Percentiles rank a stretch among this genome's conserved stretches.
phyloP scores from a whole-genome alignment of 2,888 invertebrate genomes.

The Drosophila melanosoma region DNA sequence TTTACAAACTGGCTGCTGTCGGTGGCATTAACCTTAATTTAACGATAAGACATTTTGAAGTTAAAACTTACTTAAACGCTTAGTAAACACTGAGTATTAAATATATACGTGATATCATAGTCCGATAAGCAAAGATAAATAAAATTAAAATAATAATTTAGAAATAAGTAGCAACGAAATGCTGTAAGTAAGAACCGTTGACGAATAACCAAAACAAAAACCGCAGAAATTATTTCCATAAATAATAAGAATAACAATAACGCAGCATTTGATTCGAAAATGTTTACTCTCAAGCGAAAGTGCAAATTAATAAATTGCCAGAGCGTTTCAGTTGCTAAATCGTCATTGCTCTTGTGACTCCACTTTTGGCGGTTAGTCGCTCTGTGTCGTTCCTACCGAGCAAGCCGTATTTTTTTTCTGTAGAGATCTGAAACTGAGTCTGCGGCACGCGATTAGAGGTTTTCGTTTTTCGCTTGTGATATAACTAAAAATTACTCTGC shows the following conservation, averaged over 20 bases:
- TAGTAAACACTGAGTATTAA: constrained; percentile 44
- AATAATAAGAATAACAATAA: constrained; percentile 19
- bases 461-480: constrained; percentile 65
- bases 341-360: constrained; percentile 15
- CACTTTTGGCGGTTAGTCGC: constrained; percentile 41
- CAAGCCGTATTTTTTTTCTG: constrained; percentile 26
- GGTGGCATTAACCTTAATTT: neutral
- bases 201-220: constrained; percentile 1
- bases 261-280: constrained; percentile 3
- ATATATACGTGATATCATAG: constrained; percentile 44
- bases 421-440: constrained; percentile 10
- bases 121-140: constrained; percentile 55
- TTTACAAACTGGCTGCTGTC: neutral
- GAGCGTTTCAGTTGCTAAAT: constrained; percentile 20
- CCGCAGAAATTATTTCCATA: constrained; percentile 22
- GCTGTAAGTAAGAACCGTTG: constrained; percentile 21
- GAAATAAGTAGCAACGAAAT: constrained; percentile 28
- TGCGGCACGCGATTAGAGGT: constrained; percentile 33
- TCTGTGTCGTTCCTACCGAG: constrained; percentile 33
- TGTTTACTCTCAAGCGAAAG: constrained; percentile 45
- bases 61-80: constrained; percentile 42
- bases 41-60: constrained; percentile 54
- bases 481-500: constrained; percentile 28
- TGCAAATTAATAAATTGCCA: constrained; percentile 60
- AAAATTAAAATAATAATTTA: constrained; percentile 16